Evolutionary conservation across 2,113 vertebrate genomes (phyloP).

Genomic region (Zosterops japonicus): DNA sequence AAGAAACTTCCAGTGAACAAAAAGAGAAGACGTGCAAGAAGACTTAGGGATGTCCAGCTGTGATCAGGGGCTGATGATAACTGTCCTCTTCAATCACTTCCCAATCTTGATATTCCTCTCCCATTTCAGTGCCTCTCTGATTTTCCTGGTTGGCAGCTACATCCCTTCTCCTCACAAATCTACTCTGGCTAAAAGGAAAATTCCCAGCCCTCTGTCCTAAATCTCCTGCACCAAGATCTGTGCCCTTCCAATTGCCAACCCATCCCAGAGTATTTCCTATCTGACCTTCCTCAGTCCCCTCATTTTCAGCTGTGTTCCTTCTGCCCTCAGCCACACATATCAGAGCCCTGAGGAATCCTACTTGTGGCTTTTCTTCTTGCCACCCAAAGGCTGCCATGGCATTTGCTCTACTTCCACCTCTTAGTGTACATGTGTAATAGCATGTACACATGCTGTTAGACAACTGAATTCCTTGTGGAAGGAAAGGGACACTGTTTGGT

Average conservation of each 20-base stretch:
- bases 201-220: background rate
- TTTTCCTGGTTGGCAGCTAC: background rate
- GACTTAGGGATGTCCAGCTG: background rate
- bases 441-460: background rate
- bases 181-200: background rate
- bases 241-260: background rate
- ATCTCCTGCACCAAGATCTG: background rate
- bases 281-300: background rate
- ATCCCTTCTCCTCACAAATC: background rate
- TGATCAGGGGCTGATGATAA: background rate
- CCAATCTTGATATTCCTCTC: background rate
- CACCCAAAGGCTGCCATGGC: background rate
- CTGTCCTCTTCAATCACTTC: background rate
- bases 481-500: background rate
- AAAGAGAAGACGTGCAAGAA: background rate
- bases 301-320: background rate
- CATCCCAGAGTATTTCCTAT: background rate
- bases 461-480: background rate
- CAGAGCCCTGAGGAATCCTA: background rate
- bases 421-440: rapidly evolving
- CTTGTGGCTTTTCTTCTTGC: background rate
- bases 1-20: background rate
- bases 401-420: background rate
- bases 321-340: background rate
- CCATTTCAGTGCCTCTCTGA: background rate